Percentiles rank a stretch among this genome's conserved stretches.
These are phyloP conservation scores for Strigamia crassipes DNA, from an alignment of 2,888 invertebrate species.

Conservation along the genomic window DNA sequence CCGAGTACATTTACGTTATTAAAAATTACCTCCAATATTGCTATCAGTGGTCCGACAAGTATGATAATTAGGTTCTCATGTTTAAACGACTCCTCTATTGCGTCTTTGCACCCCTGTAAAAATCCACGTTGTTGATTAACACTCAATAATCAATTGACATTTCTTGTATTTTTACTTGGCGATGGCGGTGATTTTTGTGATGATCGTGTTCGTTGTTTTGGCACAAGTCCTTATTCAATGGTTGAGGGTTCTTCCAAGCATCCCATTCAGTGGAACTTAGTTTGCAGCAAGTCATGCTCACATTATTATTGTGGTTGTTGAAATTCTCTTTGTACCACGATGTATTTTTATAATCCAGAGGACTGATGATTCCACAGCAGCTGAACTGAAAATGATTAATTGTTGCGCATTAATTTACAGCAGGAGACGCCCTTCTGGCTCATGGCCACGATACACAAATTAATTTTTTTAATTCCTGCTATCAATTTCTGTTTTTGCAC, in stretches of 20 bases:
- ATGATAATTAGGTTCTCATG: slow-evolving; percentile 61
- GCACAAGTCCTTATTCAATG: slow-evolving; percentile 53
- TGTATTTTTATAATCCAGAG: slow-evolving; percentile 60
- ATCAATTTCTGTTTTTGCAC: too few relatives aligned
- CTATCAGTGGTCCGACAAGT: slow-evolving; percentile 60
- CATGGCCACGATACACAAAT: too few relatives aligned
- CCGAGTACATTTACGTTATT: too few relatives aligned
- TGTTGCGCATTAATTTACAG: too few relatives aligned
- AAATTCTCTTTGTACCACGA: not conserved
- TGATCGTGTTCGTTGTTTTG: slow-evolving; percentile 59
- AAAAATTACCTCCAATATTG: slow-evolving; percentile 57
- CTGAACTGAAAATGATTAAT: slow-evolving; percentile 51
- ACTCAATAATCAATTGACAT: not conserved
- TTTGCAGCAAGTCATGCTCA: slow-evolving; percentile 54
- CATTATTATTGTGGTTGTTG: not conserved
- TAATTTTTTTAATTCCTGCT: too few relatives aligned
- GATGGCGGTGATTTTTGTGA: slow-evolving; percentile 58
- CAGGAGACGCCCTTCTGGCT: too few relatives aligned
- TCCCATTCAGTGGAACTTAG: slow-evolving; percentile 52
- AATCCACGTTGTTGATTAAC: not conserved
- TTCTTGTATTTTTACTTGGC: slow-evolving; percentile 54
- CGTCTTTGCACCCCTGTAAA: slow-evolving; percentile 61
- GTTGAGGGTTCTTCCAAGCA: slow-evolving; percentile 54
- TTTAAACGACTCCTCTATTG: slow-evolving; percentile 60
- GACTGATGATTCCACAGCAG: slow-evolving; percentile 61